Conservation (phyloP, 2,888 invertebrate genomes). For the Imbricaverruca yamaguchii region DNA sequence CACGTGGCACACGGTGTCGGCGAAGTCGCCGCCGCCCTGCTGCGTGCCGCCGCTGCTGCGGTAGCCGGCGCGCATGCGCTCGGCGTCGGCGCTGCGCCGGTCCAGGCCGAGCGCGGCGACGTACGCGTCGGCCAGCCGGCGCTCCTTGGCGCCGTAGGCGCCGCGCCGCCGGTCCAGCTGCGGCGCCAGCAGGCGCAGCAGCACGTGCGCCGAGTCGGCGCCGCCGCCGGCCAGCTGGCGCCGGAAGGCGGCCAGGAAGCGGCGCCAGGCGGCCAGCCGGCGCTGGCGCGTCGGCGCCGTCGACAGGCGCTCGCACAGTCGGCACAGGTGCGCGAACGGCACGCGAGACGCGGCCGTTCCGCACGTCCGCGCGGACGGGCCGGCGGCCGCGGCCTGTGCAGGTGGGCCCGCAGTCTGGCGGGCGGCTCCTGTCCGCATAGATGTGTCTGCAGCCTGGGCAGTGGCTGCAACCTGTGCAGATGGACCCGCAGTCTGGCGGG, state of each 20-base stretch:
- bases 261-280: background rate
- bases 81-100: constrained; percentile 53
- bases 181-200: constrained; percentile 71
- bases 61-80: constrained; percentile 29
- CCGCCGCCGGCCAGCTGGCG: background rate
- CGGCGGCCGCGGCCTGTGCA: no score
- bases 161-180: constrained; percentile 67
- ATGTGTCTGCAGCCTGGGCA: no score
- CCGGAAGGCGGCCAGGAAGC: background rate
- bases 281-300: background rate
- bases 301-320: background rate
- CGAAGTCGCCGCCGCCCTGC: constrained; percentile 60
- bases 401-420: no score
- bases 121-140: constrained; percentile 61
- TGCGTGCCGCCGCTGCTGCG: background rate
- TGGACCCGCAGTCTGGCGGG: no score
- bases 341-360: background rate
- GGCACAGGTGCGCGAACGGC: background rate
- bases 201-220: constrained; percentile 49
- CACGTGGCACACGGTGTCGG: constrained; percentile 65
- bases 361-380: background rate
- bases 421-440: no score
- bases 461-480: no score
- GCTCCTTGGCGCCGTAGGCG: constrained; percentile 75
- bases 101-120: constrained; percentile 65